Evolutionary conservation across 2,113 vertebrate species (phyloP).

Genomic region (Plecotus auritus): DNA sequence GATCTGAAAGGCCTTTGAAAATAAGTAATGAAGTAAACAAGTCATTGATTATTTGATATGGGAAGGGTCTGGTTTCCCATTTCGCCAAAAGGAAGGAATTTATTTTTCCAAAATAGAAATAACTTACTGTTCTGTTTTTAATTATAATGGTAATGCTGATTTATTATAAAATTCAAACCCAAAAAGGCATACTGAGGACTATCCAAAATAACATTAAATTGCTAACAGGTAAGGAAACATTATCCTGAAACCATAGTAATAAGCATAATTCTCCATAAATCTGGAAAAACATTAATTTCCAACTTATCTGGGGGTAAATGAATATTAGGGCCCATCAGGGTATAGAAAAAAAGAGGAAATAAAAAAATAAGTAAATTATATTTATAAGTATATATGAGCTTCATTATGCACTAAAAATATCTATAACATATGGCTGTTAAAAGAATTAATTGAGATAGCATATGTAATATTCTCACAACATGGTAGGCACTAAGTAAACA

Average conservation of each 20-base stretch:
- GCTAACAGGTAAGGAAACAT: neutral
- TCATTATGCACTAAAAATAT: neutral
- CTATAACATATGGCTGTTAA: neutral
- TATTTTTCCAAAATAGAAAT: neutral
- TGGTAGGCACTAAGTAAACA: neutral
- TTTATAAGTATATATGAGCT: neutral
- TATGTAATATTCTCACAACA: neutral
- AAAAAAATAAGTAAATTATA: neutral
- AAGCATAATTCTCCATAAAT: neutral
- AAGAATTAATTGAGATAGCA: neutral
- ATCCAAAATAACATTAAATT: neutral
- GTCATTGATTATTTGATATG: conserved; percentile 40
- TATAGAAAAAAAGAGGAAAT: neutral
- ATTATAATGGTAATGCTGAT: neutral
- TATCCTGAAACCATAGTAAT: neutral
- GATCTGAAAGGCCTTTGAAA: neutral
- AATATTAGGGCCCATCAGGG: neutral
- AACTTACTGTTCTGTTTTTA: neutral
- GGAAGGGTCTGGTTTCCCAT: neutral
- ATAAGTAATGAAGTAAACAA: conserved; percentile 37
- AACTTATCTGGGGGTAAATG: neutral
- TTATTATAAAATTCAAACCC: neutral
- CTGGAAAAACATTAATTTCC: neutral
- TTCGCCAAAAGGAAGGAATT: neutral
- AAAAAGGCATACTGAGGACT: neutral